phyloP scores from a whole-genome alignment of 2,797 vertebrate genomes.

The Acanthornis magna region DNA sequence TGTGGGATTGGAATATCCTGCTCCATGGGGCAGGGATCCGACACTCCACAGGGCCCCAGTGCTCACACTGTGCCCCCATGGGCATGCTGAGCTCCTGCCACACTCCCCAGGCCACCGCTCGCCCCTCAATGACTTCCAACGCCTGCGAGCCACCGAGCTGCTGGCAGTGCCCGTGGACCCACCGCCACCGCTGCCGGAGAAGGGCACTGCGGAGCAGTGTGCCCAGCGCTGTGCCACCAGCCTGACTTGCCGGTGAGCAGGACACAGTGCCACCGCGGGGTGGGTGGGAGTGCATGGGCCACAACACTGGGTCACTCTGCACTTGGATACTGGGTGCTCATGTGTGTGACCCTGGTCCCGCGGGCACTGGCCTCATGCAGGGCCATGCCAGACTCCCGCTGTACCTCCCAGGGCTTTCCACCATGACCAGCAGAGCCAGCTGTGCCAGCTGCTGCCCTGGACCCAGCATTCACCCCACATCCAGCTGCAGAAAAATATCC shows the following conservation, averaged over 20 bases:
- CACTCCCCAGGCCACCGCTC: conserved; percentile 80
- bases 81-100: not conserved
- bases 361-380: rapidly evolving
- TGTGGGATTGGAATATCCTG: no score
- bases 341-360: rapidly evolving
- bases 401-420: conserved; percentile 86
- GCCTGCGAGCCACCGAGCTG: conserved; percentile 85
- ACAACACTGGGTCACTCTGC: rapidly evolving
- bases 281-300: not conserved
- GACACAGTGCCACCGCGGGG: rapidly evolving
- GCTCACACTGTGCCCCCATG: not conserved
- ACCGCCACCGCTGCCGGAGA: rapidly evolving
- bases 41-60: rapidly evolving
- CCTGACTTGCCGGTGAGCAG: conserved; percentile 82
- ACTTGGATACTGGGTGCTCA: not conserved
- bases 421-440: conserved; percentile 79
- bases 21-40: not conserved
- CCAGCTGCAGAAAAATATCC: conserved; percentile 85
- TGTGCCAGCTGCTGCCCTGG: conserved; percentile 89
- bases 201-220: conserved; percentile 80
- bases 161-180: not conserved
- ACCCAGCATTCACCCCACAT: conserved; percentile 81
- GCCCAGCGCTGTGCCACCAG: conserved; percentile 79
- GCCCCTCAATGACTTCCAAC: conserved; percentile 90
- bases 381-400: rapidly evolving